These are phyloP conservation scores for Stomatorhinus ivindoensis DNA, from an alignment of 2,113 vertebrate species.

Conservation along the genomic window DNA sequence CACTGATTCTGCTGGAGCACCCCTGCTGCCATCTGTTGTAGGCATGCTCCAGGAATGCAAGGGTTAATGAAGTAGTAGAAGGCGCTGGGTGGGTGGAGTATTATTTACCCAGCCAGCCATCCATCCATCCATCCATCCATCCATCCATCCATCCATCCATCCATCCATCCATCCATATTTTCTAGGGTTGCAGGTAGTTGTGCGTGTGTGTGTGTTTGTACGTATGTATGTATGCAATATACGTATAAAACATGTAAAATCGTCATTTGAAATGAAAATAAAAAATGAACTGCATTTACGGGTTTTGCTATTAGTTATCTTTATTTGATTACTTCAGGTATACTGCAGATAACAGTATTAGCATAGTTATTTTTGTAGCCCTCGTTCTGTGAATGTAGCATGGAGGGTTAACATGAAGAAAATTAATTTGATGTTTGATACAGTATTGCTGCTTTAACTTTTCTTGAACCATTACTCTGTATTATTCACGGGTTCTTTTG, in stretches of 20 bases:
- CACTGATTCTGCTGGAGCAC: constrained; percentile 26
- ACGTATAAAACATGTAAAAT: neutral
- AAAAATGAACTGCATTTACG: neutral
- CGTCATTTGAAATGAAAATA: neutral
- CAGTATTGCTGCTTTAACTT: neutral
- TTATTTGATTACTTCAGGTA: neutral
- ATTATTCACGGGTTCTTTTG: constrained; percentile 40
- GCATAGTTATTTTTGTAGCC: neutral
- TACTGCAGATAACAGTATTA: neutral
- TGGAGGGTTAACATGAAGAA: neutral
- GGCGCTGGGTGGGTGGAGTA: neutral
- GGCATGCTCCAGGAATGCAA: constrained; percentile 18
- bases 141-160: neutral
- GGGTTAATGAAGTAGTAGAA: constrained; percentile 22
- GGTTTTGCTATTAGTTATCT: neutral
- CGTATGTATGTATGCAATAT: neutral
- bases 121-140: neutral
- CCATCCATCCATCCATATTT: neutral
- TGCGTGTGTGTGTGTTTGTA: neutral
- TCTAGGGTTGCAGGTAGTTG: neutral
- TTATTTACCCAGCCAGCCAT: neutral
- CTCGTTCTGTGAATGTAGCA: neutral
- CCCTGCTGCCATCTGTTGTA: constrained; percentile 26
- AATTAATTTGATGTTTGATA: neutral
- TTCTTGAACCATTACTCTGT: neutral